Base-by-base conservation (phyloP, 2,113 vertebrate genomes). In the Pelecanus crispus region DNA sequence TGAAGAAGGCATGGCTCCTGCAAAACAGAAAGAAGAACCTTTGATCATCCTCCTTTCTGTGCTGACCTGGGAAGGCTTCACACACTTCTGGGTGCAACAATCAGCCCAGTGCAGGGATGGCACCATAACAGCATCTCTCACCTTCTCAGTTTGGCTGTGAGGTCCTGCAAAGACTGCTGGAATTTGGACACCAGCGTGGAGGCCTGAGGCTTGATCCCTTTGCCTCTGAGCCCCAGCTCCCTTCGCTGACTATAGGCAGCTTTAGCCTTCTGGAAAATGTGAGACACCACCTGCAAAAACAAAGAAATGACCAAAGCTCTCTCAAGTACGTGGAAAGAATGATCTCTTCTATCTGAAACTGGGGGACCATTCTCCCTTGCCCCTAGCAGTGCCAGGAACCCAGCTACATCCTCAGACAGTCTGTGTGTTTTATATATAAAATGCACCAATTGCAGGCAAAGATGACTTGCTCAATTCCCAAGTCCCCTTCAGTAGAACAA, bases 91-190 rank as follows among this genome's bases (percentile, higher is more conserved):
- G 13, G 38, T 74, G n/a, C 49, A 73, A 65, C 34, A 67, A n/a
- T 47, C 42, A 79, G 36, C 53, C 40, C 47, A 66, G 17, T 11
- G 26, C 38, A 62, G 34, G 29, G 36, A 25, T n/a, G 42, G 61
- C 38, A 78, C 25, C 19, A 6, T 25, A 80, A 24, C 22, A 65
- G 32, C 17, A 42, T 36, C 72, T 71, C 86, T 97, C 59, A 99
- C 99, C 99, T 99, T 92, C 98, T 98, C 86, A 99, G 97, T 63
- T 95, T 98, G 36, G 95, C 97, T 65, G 98, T 97, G 84, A 99
- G 98, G 55, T 99, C 99, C 49, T 93, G 97, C 90, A 99, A 97
- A 20, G 99, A 99, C 88, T 98, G 97, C 62, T 98, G 99, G 94
- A 99, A 99, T 89, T 97, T 97, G 50, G 98, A 97, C 9, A 98